Evolutionary conservation across 2,888 invertebrate species (phyloP).

Genomic region (Amaurobius ferox): DNA sequence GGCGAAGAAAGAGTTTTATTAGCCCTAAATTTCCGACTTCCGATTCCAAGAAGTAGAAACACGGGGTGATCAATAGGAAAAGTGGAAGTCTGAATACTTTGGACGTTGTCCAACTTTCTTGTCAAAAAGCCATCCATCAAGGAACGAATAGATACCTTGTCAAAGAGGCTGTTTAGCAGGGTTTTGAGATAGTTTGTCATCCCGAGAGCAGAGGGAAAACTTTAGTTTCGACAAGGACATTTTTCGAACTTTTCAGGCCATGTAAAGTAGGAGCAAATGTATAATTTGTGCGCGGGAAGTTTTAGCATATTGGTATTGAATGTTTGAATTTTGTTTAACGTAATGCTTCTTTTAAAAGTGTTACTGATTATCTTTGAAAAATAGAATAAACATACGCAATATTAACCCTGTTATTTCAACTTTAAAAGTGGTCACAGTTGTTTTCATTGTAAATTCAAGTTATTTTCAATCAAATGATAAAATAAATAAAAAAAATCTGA

Average conservation of each 20-base stretch:
- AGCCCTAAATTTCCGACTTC: too few species aligned
- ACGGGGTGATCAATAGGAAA: not conserved
- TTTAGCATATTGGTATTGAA: not conserved
- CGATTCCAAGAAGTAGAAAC: not conserved
- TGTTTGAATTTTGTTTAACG: not conserved
- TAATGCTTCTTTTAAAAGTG: too few species aligned
- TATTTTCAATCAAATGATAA: too few species aligned
- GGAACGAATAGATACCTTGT: not conserved
- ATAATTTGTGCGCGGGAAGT: not conserved
- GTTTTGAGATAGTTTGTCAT: conserved; percentile 1
- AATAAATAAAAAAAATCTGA: too few species aligned
- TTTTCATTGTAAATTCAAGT: too few species aligned
- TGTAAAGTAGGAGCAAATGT: not conserved
- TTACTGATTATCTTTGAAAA: too few species aligned
- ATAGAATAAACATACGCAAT: too few species aligned
- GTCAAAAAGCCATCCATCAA: conserved; percentile 11
- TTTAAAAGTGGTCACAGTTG: too few species aligned
- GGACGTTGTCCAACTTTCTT: conserved; percentile 11
- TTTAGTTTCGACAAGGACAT: not conserved
- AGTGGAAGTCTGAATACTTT: not conserved
- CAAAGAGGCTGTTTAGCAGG: conserved; percentile 3
- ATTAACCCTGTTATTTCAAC: too few species aligned
- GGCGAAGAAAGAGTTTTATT: not conserved
- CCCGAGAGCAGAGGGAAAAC: not conserved
- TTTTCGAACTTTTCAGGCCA: not conserved